phyloP scores from a whole-genome alignment of 2,113 vertebrate genomes.

The Andinoacara biseriatus region DNA sequence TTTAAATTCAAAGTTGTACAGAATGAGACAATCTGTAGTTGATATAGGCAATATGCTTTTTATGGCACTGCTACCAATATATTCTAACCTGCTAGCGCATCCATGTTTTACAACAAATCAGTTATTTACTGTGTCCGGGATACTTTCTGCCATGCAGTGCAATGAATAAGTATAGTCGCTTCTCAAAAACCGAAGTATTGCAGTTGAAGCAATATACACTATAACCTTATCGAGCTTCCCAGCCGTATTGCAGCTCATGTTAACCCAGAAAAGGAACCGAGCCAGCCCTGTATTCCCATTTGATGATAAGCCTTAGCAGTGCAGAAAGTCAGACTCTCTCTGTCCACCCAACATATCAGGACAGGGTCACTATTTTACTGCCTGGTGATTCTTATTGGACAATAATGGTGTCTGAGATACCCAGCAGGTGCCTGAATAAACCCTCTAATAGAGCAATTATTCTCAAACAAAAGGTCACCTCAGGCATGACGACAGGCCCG shows the following conservation, averaged over 20 bases:
- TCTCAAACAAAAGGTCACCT: constrained; percentile 83
- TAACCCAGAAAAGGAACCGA: constrained; percentile 8
- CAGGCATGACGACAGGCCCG: constrained; percentile 73
- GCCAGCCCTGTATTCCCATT: constrained; percentile 15
- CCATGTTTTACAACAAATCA: neutral
- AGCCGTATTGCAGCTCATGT: neutral
- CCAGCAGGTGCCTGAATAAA: constrained; percentile 79
- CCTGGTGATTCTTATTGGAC: constrained; percentile 69
- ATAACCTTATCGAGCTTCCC: constrained; percentile 37
- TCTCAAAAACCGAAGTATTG: constrained; percentile 11
- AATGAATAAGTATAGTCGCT: neutral
- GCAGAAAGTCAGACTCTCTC: constrained; percentile 21
- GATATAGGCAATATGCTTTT: neutral
- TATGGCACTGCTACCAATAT: neutral
- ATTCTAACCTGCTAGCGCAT: neutral
- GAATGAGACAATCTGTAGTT: neutral
- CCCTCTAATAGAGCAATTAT: constrained; percentile 83
- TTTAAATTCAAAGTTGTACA: neutral
- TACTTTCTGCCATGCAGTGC: neutral
- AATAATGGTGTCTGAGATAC: constrained; percentile 72
- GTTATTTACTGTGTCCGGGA: neutral
- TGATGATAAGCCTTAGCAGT: constrained; percentile 37
- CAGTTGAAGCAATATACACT: constrained; percentile 15
- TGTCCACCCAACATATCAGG: constrained; percentile 49
- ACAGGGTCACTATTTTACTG: constrained; percentile 59